These are phyloP conservation scores for Monopis laevigella DNA, from an alignment of 2,888 invertebrate species.

Conservation along the genomic window DNA sequence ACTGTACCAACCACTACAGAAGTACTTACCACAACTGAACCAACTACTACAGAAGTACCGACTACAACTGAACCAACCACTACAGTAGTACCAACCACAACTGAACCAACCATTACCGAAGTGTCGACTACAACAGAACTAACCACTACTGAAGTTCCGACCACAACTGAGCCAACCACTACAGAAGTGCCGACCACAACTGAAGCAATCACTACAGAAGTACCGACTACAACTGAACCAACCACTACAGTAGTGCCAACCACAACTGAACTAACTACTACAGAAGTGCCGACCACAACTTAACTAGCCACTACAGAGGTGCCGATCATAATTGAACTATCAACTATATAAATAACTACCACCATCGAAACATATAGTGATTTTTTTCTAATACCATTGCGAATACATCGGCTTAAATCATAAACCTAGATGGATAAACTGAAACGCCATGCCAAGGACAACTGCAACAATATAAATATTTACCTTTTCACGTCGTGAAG, in stretches of 20 bases:
- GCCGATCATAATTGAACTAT: no score
- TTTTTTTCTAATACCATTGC: no score
- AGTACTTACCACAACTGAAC: not conserved
- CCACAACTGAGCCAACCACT: not conserved
- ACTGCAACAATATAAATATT: no score
- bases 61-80: not conserved
- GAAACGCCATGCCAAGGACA: no score
- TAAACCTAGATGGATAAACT: no score
- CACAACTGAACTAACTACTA: not conserved
- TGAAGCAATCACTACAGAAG: not conserved
- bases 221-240: not conserved
- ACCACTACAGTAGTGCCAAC: not conserved
- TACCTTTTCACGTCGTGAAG: no score
- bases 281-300: not conserved
- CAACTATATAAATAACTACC: no score
- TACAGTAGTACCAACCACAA: not conserved
- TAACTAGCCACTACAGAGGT: no score
- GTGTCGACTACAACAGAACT: not conserved
- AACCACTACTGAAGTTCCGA: not conserved
- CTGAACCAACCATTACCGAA: not conserved
- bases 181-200: not conserved
- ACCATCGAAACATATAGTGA: no score
- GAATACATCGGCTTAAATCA: no score
- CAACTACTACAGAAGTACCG: not conserved
- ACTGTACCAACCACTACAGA: not conserved